phyloP scores from a whole-genome alignment of 1,140 invertebrate genomes.

The Trissolcus basalis region DNA sequence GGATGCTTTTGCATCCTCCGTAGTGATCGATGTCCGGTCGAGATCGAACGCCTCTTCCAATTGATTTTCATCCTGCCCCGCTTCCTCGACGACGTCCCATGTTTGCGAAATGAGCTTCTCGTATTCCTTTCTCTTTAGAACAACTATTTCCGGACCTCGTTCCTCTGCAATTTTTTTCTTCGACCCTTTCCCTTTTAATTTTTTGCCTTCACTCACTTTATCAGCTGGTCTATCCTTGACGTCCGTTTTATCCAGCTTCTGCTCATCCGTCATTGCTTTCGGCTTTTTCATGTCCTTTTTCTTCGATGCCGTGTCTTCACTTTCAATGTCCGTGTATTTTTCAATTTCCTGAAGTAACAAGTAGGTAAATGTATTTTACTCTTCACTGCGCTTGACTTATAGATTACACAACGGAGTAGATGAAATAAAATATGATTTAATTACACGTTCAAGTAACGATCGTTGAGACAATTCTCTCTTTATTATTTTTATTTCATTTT shows the following conservation, averaged over 20 bases:
- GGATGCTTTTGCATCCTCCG: conserved; percentile 12
- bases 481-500: neutral
- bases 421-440: conserved; percentile 28
- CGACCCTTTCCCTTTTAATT: conserved; percentile 10
- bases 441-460: conserved; percentile 15
- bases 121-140: conserved; percentile 25
- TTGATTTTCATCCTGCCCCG: conserved; percentile 13
- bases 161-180: conserved; percentile 4
- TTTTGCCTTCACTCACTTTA: conserved; percentile 2
- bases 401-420: conserved; percentile 6
- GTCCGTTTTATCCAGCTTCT: conserved; percentile 7
- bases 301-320: neutral
- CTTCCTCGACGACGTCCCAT: neutral
- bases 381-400: conserved; percentile 20
- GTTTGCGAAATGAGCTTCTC: conserved; percentile 11
- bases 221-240: neutral
- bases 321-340: conserved; percentile 44
- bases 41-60: conserved; percentile 27
- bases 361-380: conserved; percentile 44
- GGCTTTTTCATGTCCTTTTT: conserved; percentile 7
- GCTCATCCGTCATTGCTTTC: conserved; percentile 24
- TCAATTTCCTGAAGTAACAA: conserved; percentile 58
- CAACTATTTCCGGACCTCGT: conserved; percentile 39
- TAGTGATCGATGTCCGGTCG: conserved; percentile 10
- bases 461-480: too few relatives aligned